Evolutionary conservation across 2,113 vertebrate genomes (phyloP).

Genomic region (Oriolus oriolus): DNA sequence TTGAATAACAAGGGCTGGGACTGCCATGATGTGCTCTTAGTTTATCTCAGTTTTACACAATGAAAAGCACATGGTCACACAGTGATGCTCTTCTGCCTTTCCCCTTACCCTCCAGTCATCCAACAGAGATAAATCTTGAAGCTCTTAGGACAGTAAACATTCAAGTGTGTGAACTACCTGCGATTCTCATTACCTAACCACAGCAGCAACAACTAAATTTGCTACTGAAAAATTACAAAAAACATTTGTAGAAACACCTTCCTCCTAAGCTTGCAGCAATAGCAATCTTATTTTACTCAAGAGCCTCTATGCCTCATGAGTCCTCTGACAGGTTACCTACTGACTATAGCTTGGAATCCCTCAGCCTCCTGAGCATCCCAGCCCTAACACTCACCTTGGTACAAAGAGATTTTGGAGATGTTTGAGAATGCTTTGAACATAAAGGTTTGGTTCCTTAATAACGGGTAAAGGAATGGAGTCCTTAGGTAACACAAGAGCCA

Average conservation of each 20-base stretch:
- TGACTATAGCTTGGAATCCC: neutral
- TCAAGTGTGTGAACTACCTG: neutral
- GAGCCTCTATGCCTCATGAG: neutral
- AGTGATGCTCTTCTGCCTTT: neutral
- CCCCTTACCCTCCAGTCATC: neutral
- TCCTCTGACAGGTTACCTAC: neutral
- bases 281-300: neutral
- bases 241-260: neutral
- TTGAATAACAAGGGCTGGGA: neutral
- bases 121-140: neutral
- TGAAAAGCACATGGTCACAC: neutral
- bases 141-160: neutral
- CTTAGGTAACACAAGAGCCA: conserved; percentile 89
- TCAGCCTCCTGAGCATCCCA: neutral
- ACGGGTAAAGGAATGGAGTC: conserved; percentile 91
- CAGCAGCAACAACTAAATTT: neutral
- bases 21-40: neutral
- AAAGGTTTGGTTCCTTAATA: conserved; percentile 91
- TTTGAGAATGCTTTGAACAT: conserved; percentile 91
- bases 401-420: conserved; percentile 96
- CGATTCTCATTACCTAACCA: neutral
- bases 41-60: neutral
- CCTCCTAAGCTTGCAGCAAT: neutral
- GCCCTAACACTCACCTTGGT: conserved; percentile 79
- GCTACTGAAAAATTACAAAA: neutral